phyloP scores from a whole-genome alignment of 2,888 invertebrate species.

The Fragum sueziense region DNA sequence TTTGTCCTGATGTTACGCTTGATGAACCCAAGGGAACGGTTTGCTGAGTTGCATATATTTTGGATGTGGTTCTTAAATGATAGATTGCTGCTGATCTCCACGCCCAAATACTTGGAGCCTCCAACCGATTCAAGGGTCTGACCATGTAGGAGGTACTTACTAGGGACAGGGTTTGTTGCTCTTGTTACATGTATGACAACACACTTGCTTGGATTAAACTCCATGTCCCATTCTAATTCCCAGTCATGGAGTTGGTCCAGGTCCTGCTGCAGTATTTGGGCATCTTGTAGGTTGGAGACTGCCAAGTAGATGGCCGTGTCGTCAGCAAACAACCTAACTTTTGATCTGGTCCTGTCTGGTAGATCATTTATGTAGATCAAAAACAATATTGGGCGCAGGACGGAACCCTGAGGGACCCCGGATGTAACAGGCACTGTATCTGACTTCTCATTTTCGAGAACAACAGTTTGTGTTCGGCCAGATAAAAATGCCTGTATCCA shows the following conservation, averaged over 20 bases:
- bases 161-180: no score
- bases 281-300: background rate
- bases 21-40: background rate
- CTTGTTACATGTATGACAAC: background rate
- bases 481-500: background rate
- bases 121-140: no score
- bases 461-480: background rate
- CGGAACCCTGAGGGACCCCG: background rate
- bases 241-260: background rate
- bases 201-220: conserved; percentile 2
- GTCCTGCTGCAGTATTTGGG: background rate
- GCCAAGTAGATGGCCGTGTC: no score
- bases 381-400: background rate
- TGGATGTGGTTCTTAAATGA: no score
- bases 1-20: no score
- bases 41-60: no score
- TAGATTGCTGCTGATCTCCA: no score
- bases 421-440: background rate
- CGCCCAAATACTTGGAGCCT: background rate
- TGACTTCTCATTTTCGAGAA: background rate
- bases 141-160: no score
- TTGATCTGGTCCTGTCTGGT: background rate
- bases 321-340: background rate
- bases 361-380: background rate
- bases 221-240: background rate